These are phyloP conservation scores for Noctua janthe DNA, from an alignment of 2,888 invertebrate species.

Conservation along the genomic window DNA sequence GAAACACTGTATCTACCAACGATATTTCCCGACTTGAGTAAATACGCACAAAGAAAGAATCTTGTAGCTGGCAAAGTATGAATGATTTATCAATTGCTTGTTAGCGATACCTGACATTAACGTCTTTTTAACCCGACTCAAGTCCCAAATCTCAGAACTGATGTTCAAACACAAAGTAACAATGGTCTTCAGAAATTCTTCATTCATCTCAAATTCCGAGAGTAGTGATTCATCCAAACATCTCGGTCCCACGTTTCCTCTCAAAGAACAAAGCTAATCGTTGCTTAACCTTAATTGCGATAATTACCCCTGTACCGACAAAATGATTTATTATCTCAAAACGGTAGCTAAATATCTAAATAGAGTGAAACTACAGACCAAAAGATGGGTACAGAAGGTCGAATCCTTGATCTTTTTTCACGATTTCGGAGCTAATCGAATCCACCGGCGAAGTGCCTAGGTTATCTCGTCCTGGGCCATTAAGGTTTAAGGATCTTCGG, in stretches of 20 bases:
- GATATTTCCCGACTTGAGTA: neutral
- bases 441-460: neutral
- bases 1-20: slow-evolving; percentile 13
- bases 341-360: slow-evolving; percentile 71
- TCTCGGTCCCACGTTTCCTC: slow-evolving; percentile 79
- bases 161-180: slow-evolving; percentile 59
- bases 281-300: slow-evolving; percentile 89
- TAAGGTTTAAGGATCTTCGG: neutral
- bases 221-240: slow-evolving; percentile 63
- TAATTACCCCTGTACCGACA: slow-evolving; percentile 85
- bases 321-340: slow-evolving; percentile 85
- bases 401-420: no score
- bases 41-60: slow-evolving; percentile 41
- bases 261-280: slow-evolving; percentile 85
- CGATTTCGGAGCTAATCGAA: neutral
- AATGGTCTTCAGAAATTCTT: slow-evolving; percentile 54
- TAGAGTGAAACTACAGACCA: slow-evolving; percentile 55
- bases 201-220: slow-evolving; percentile 56
- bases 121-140: slow-evolving; percentile 52
- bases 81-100: slow-evolving; percentile 63
- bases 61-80: slow-evolving; percentile 35
- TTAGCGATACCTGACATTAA: slow-evolving; percentile 66
- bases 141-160: slow-evolving; percentile 52
- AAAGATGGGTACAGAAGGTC: slow-evolving; percentile 27
- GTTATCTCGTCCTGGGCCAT: neutral